Conservation (phyloP, 2,888 invertebrate genomes). For the Chorisops tibialis region DNA sequence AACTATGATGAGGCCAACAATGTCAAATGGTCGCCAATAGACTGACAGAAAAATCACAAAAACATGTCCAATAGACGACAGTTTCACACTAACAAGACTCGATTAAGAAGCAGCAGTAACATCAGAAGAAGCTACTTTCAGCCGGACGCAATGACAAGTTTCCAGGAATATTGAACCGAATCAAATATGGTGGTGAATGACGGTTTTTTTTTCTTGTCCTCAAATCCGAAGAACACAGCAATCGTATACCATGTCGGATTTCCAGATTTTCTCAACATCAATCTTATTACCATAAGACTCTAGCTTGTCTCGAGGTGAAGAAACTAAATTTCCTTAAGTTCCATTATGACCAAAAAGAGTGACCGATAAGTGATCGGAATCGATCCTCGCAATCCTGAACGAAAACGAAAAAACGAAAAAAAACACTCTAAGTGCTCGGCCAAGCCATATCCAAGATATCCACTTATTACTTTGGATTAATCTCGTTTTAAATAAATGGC, state of each 20-base stretch:
- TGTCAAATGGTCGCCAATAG: not conserved
- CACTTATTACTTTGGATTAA: conserved; percentile 26
- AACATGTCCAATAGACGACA: not conserved
- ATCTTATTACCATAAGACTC: no score
- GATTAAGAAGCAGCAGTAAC: no score
- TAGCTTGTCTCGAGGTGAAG: no score
- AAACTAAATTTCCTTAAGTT: no score
- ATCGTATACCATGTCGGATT: no score
- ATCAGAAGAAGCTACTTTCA: no score
- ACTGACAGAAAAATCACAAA: not conserved
- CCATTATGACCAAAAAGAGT: no score
- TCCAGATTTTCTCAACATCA: no score
- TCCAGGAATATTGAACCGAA: conserved; percentile 7
- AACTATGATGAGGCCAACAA: not conserved
- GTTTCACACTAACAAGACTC: not conserved
- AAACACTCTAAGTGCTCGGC: no score
- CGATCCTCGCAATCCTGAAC: no score
- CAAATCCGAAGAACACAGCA: not conserved
- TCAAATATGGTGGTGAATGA: conserved; percentile 1
- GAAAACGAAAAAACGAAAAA: no score
- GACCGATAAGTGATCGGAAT: no score
- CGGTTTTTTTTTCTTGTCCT: not conserved
- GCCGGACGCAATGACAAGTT: not conserved
- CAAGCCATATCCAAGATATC: not conserved
- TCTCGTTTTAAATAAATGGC: conserved; percentile 28